Evolutionary conservation across 2,888 invertebrate species (phyloP), one percentile per base, ranked within the genome.

Genomic region (Ommatoiulus sabulosus): DNA sequence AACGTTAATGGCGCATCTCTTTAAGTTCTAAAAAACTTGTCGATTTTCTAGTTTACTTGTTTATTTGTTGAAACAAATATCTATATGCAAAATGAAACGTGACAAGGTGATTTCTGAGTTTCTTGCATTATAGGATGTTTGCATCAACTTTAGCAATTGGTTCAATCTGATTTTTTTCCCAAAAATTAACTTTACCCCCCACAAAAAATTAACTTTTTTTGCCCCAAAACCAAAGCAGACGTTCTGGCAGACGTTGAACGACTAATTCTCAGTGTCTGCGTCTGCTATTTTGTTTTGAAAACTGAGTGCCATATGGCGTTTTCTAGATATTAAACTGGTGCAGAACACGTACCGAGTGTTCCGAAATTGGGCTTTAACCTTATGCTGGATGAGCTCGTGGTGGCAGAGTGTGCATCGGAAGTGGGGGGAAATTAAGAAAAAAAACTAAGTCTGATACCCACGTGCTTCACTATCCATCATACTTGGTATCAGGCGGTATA

Each of bases 381-480:
- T 72, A 17, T 24, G 24, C 72, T 72, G 7, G 24, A 72, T 24
- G 72, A 20, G 72, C 24, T 72, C 24, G n/a, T 24, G 72, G 72
- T 72, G 72, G 52, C 72, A 72, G 52, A 52, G 52, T 52, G n/a
- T 72, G n/a, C 72, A 20, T 72, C 72, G 72, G 72, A 72, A 72
- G 72, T 72, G 72, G 72, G 72, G 72, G 72, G 24, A 63, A n/a
- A 17, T n/a, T n/a, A n/a, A 24, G 0, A n/a, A 24, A 20, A 72
- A 72, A 72, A 72, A 72, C 72, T 72, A 24, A 72, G 72, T 72
- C 72, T 72, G 72, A 20, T 72, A 72, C 24, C 72, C 72, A 72
- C 72, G 72, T 72, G 72, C 72, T 72, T 72, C 72, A 24, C 72
- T 72, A 72, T 72, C 72, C 72, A 72, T 72, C 72, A 72, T 72